Evolutionary conservation across 2,888 invertebrate species (phyloP).

Genomic region (Archaeoteleia sp.): DNA sequence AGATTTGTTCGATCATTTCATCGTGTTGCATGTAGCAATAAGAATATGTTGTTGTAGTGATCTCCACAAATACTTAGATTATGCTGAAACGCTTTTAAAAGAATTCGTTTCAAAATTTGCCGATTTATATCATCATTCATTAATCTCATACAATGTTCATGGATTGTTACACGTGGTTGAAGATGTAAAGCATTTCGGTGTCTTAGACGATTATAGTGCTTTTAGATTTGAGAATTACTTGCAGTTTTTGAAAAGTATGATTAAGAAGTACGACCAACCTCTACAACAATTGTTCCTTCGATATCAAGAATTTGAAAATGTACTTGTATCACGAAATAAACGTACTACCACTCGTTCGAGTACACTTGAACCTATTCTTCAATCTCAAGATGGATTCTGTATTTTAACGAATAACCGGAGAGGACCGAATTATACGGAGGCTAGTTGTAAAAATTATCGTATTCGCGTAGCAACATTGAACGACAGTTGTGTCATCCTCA

Average conservation of each 20-base stretch:
- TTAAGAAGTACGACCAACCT: conserved; percentile 9
- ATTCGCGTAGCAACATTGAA: neutral
- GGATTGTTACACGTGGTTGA: neutral
- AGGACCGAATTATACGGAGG: neutral
- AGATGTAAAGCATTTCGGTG: conserved; percentile 10
- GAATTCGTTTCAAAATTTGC: conserved; percentile 3
- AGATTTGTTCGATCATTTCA: conserved; percentile 1
- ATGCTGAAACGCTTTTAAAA: conserved; percentile 14
- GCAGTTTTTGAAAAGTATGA: conserved; percentile 2
- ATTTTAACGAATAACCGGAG: neutral
- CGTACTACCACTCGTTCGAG: neutral
- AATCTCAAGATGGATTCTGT: neutral
- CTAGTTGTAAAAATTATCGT: neutral
- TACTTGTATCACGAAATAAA: neutral
- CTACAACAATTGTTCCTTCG: conserved; percentile 10
- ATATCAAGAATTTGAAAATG: conserved; percentile 3
- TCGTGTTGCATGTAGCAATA: neutral
- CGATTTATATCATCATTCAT: no score
- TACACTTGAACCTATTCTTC: neutral
- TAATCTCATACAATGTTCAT: no score
- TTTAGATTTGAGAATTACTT: conserved; percentile 19
- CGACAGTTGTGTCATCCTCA: neutral
- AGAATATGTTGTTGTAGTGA: neutral
- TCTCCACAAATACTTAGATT: conserved; percentile 4
- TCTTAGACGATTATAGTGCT: conserved; percentile 13